Conservation (phyloP, 2,888 invertebrate genomes). For the Argynnis bischoffii region DNA sequence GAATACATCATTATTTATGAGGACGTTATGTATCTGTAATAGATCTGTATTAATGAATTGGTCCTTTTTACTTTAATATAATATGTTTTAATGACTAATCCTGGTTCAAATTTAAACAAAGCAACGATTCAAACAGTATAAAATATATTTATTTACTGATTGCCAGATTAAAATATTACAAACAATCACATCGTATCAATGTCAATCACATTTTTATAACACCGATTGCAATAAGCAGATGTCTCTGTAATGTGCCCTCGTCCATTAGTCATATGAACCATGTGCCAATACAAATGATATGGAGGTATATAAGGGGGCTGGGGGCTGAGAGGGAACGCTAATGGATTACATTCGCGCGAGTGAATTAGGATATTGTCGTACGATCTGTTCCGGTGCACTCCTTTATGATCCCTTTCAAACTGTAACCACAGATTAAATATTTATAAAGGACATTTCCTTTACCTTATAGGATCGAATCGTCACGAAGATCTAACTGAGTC, state of each 20-base stretch:
- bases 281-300: slow-evolving; percentile 82
- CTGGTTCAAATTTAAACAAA: background rate
- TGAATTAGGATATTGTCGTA: slow-evolving; percentile 82
- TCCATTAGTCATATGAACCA: slow-evolving; percentile 82
- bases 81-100: too few species aligned
- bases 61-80: background rate
- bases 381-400: slow-evolving; percentile 80
- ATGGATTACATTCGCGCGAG: slow-evolving; percentile 81
- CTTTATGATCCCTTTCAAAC: slow-evolving; percentile 60
- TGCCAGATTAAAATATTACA: slow-evolving; percentile 19
- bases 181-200: slow-evolving; percentile 25
- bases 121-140: slow-evolving; percentile 4
- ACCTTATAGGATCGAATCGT: slow-evolving; percentile 3
- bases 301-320: slow-evolving; percentile 72
- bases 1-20: too few species aligned
- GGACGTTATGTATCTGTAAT: background rate
- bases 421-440: slow-evolving; percentile 47
- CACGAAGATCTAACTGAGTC: background rate
- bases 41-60: background rate
- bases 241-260: slow-evolving; percentile 66
- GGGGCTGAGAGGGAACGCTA: slow-evolving; percentile 62
- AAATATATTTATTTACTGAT: slow-evolving; percentile 1
- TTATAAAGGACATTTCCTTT: slow-evolving; percentile 34
- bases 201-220: slow-evolving; percentile 45
- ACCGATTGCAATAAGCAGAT: slow-evolving; percentile 63